These are phyloP conservation scores for Cotesia congregata DNA, from an alignment of 2,888 invertebrate species.

Conservation along the genomic window DNA sequence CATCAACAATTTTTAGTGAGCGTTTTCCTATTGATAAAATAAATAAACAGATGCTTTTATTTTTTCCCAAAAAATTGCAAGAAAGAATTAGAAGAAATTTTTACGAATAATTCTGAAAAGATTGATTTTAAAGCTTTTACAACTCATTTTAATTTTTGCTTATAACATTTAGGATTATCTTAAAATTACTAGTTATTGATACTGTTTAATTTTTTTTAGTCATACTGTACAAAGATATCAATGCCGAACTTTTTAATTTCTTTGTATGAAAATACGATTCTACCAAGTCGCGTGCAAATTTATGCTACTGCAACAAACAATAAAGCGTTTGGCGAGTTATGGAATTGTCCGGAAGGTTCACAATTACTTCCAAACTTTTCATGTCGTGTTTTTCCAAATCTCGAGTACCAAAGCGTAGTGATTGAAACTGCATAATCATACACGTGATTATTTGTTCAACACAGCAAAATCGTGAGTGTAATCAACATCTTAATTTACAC, in stretches of 20 bases:
- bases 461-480: neutral
- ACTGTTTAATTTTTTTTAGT: conserved; percentile 49
- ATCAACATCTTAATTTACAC: neutral
- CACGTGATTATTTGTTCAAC: neutral
- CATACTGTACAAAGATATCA: conserved; percentile 58
- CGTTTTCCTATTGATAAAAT: neutral
- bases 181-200: neutral
- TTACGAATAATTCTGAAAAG: neutral
- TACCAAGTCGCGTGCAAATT: conserved; percentile 55
- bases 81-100: neutral
- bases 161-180: conserved; percentile 1
- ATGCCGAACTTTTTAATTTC: conserved; percentile 55
- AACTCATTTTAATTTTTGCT: conserved; percentile 3
- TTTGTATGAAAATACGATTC: conserved; percentile 51
- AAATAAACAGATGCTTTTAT: too few species aligned
- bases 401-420: conserved; percentile 39
- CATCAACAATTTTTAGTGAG: neutral
- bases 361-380: conserved; percentile 45
- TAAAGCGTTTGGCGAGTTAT: conserved; percentile 49
- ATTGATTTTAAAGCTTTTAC: neutral
- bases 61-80: too few species aligned
- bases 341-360: conserved; percentile 54
- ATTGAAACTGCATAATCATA: neutral
- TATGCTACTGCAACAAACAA: conserved; percentile 51
- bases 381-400: conserved; percentile 55